These are phyloP conservation scores for Omphaloscelis lunosa DNA, from an alignment of 2,888 invertebrate genomes.

Conservation along the genomic window DNA sequence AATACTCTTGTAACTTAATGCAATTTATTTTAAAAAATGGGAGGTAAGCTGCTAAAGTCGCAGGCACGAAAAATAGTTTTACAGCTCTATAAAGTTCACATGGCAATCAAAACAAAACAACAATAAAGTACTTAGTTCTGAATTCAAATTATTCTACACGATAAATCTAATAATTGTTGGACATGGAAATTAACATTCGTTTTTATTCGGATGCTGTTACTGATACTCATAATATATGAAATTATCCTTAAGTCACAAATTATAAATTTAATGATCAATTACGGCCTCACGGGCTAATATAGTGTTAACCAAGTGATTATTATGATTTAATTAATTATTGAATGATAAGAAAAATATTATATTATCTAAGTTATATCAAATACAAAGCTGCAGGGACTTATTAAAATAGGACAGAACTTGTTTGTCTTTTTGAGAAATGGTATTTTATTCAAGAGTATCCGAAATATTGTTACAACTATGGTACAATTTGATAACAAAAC, in stretches of 20 bases:
- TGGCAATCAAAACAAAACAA: no score
- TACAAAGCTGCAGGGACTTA: background rate
- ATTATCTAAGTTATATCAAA: background rate
- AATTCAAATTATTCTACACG: no score
- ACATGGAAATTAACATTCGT: no score
- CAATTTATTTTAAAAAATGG: no score
- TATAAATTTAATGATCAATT: background rate
- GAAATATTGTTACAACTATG: background rate
- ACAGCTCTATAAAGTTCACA: no score
- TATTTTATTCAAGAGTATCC: background rate
- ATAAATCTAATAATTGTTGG: no score
- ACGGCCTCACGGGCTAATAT: background rate
- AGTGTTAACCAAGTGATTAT: slow-evolving; percentile 8
- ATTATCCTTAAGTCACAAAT: background rate
- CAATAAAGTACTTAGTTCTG: no score
- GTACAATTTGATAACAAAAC: background rate
- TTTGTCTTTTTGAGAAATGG: background rate
- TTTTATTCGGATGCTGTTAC: background rate
- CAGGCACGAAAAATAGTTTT: no score
- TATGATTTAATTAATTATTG: slow-evolving; percentile 1
- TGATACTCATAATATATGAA: background rate
- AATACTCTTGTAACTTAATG: no score
- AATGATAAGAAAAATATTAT: background rate
- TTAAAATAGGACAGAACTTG: no score
- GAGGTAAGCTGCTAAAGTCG: no score